Percentiles rank a stretch among this genome's conserved stretches.
Conservation (phyloP, 2,888 invertebrate genomes). For the Diogma glabrata region DNA sequence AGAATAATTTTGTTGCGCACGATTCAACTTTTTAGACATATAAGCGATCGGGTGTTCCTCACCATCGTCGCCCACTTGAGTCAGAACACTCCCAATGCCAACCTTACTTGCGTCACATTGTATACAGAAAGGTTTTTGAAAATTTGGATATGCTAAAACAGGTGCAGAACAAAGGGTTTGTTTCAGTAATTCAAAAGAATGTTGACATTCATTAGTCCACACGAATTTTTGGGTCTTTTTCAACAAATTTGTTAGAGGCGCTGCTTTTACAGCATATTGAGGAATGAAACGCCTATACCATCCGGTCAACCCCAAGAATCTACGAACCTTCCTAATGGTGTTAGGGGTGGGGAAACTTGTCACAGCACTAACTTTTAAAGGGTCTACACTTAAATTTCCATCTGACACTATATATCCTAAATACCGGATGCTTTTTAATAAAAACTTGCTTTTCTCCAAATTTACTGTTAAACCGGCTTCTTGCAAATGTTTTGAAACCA, state of each 20-base stretch:
- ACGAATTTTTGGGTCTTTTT: neutral
- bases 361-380: conserved; percentile 3
- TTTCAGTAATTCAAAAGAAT: conserved; percentile 12
- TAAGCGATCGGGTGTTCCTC: neutral
- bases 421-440: conserved; percentile 1
- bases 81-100: neutral
- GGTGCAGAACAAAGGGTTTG: neutral
- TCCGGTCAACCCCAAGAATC: conserved; percentile 18
- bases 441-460: neutral
- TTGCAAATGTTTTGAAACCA: neutral
- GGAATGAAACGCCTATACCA: conserved; percentile 16
- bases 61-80: neutral
- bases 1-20: neutral
- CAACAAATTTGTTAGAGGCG: conserved; percentile 13
- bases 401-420: conserved; percentile 12
- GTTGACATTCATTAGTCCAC: neutral
- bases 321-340: conserved; percentile 14
- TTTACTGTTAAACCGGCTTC: neutral
- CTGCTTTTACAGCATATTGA: conserved; percentile 5
- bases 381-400: neutral
- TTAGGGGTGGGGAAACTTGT: conserved; percentile 18
- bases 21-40: neutral
- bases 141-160: neutral
- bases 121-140: too few species aligned
- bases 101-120: too few species aligned